A percentile compares a stretch with the other conserved stretches of the same genome.
These are phyloP conservation scores for Tychaedon coryphoeus DNA, from an alignment of 2,113 vertebrate genomes.

Conservation along the genomic window DNA sequence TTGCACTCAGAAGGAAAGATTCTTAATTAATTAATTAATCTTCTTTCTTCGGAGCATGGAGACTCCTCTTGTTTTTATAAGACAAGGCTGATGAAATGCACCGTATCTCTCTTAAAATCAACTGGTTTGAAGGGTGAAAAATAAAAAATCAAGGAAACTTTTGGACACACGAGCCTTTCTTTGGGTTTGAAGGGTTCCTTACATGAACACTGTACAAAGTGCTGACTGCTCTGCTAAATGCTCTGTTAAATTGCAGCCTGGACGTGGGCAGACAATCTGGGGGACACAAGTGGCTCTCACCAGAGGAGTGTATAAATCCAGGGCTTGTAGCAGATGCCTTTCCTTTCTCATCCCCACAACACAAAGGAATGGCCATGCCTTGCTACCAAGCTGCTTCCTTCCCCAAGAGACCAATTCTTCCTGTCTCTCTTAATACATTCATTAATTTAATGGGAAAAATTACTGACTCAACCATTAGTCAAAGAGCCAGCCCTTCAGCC, in stretches of 20 bases:
- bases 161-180: neutral
- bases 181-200: neutral
- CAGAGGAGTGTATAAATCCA: neutral
- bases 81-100: neutral
- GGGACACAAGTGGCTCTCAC: neutral
- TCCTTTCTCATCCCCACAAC: neutral
- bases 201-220: neutral
- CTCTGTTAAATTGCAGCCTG: neutral
- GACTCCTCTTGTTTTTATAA: neutral
- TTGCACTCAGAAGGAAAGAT: slow-evolving; percentile 47
- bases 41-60: neutral
- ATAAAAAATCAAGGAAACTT: neutral
- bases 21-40: slow-evolving; percentile 65
- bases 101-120: neutral
- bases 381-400: neutral
- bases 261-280: neutral
- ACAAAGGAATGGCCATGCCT: neutral
- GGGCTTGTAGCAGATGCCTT: neutral
- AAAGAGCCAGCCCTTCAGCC: neutral
- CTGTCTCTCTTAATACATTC: neutral
- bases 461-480: neutral
- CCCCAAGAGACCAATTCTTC: neutral
- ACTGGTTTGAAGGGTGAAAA: neutral
- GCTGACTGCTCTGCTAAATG: neutral
- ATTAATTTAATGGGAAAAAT: neutral